phyloP scores from a whole-genome alignment of 2,797 vertebrate species.

The Eulemur rubriventer region DNA sequence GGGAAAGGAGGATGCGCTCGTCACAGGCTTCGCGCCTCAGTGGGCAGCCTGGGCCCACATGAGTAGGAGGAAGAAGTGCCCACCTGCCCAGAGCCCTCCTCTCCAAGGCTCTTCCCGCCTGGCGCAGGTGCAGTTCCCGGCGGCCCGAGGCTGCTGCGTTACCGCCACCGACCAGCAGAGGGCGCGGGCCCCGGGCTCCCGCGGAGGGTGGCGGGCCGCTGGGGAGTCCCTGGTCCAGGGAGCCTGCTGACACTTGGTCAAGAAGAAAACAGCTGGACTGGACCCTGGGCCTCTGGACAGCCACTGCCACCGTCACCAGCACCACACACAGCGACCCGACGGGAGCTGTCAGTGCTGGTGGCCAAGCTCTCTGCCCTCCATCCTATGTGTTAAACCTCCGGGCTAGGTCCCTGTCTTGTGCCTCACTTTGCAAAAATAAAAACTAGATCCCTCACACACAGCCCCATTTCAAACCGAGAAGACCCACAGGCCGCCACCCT shows the following conservation, averaged over 20 bases:
- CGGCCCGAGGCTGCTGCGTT: not conserved
- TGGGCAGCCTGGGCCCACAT: not conserved
- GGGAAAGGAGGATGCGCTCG: not conserved
- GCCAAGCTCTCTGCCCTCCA: not conserved
- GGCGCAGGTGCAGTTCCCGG: rapidly evolving
- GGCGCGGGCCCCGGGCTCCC: not conserved
- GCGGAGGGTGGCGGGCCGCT: rapidly evolving
- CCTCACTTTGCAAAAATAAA: not conserved
- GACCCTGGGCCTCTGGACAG: not conserved
- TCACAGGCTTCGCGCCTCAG: not conserved
- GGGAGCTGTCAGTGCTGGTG: not conserved
- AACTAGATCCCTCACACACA: not conserved
- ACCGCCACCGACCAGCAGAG: constrained; percentile 12
- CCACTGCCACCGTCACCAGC: too few species aligned
- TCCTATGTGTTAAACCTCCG: not conserved
- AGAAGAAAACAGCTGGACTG: not conserved
- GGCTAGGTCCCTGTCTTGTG: not conserved
- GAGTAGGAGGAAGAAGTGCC: not conserved
- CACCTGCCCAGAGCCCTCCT: not conserved
- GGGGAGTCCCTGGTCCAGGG: not conserved
- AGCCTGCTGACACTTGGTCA: not conserved
- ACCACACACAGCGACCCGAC: not conserved
- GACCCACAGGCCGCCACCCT: not conserved
- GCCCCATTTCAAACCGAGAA: not conserved
- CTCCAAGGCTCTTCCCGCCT: not conserved